A percentile compares a stretch with the other conserved stretches of the same genome.
These are phyloP conservation scores for Antennarius maculatus DNA, from an alignment of 2,797 vertebrate genomes.

Conservation along the genomic window DNA sequence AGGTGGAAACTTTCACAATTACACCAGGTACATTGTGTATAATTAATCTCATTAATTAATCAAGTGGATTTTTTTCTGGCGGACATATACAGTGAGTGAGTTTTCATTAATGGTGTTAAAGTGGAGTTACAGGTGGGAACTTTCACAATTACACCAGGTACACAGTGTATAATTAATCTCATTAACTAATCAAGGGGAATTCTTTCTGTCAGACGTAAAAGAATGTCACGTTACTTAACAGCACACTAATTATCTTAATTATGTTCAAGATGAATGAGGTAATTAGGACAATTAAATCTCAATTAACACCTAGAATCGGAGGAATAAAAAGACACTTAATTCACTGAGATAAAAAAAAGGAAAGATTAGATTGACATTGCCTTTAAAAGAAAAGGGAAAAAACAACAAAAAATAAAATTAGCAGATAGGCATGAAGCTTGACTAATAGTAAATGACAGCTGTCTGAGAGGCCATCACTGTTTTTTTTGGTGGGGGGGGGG, in stretches of 20 bases:
- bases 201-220: slow-evolving; percentile 62
- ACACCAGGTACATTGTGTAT: slow-evolving; percentile 74
- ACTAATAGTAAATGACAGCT: slow-evolving; percentile 81
- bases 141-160: slow-evolving; percentile 82
- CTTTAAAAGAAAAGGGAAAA: slow-evolving; percentile 11
- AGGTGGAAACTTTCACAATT: slow-evolving; percentile 85
- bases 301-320: slow-evolving; percentile 70
- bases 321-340: slow-evolving; percentile 67
- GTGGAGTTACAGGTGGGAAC: slow-evolving; percentile 83
- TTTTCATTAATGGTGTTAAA: slow-evolving; percentile 65
- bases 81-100: no score
- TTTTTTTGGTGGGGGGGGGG: slow-evolving; percentile 64
- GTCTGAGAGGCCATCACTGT: slow-evolving; percentile 76
- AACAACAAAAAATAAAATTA: slow-evolving; percentile 69
- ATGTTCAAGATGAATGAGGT: slow-evolving; percentile 70
- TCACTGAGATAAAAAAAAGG: slow-evolving; percentile 36
- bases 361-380: slow-evolving; percentile 34
- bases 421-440: slow-evolving; percentile 51
- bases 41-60: slow-evolving; percentile 86
- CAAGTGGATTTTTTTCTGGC: slow-evolving; percentile 66
- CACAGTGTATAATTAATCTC: slow-evolving; percentile 79
- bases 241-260: slow-evolving; percentile 79
- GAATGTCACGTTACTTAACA: slow-evolving; percentile 78
- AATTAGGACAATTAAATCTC: slow-evolving; percentile 82
- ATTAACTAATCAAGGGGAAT: slow-evolving; percentile 82